A percentile compares a stretch with the other conserved stretches of the same genome.
These are phyloP conservation scores for Lampris incognitus DNA, from an alignment of 2,113 vertebrate species.

Conservation along the genomic window DNA sequence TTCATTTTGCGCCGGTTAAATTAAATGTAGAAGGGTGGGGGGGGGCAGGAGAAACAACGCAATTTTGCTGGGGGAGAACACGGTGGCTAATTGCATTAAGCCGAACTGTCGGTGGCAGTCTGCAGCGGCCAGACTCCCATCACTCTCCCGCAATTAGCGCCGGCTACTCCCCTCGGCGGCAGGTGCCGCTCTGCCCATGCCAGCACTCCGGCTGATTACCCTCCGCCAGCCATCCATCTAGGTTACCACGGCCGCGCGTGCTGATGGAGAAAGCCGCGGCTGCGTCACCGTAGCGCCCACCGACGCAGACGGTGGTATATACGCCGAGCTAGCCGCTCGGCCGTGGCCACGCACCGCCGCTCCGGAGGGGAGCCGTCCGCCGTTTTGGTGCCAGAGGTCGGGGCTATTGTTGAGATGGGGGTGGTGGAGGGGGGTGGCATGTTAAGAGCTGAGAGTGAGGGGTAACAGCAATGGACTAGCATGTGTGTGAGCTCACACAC, in stretches of 20 bases:
- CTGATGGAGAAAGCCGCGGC: constrained; percentile 62
- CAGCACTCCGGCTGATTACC: constrained; percentile 79
- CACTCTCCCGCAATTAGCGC: constrained; percentile 69
- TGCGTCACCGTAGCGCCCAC: constrained; percentile 62
- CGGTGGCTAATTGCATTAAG: constrained; percentile 78
- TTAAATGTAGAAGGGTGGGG: constrained; percentile 73
- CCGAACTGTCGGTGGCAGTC: constrained; percentile 60
- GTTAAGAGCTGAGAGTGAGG: constrained; percentile 14
- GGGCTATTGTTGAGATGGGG: constrained; percentile 25
- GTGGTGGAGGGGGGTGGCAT: constrained; percentile 28
- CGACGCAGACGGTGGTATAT: constrained; percentile 47
- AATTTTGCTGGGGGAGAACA: constrained; percentile 74
- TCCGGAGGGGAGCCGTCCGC: too few species aligned
- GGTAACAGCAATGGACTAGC: constrained; percentile 26
- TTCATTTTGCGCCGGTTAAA: constrained; percentile 78
- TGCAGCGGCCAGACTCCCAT: constrained; percentile 60
- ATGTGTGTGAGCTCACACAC: not conserved
- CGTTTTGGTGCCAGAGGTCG: constrained; percentile 45
- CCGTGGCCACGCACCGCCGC: too few species aligned
- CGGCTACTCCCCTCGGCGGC: constrained; percentile 72
- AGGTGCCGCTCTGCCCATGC: constrained; percentile 75
- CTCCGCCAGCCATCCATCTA: constrained; percentile 67
- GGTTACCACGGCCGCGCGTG: constrained; percentile 51
- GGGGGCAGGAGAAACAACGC: constrained; percentile 53
- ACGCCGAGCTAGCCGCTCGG: too few species aligned